Conservation (phyloP, 1,140 invertebrate species). For the Listronotus bonariensis region DNA sequence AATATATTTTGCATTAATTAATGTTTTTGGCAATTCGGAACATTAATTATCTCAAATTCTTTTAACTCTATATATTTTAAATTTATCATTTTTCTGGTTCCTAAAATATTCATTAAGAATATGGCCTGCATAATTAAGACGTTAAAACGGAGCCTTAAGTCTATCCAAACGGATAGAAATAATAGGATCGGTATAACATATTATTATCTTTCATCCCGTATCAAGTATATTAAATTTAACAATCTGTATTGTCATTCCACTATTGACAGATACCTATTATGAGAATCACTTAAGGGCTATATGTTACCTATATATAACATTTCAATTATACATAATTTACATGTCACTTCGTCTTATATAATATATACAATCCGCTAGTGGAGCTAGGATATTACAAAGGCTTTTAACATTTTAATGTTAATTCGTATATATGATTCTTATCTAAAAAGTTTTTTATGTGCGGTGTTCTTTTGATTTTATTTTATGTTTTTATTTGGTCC, state of each 20-base stretch:
- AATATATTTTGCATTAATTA: no score
- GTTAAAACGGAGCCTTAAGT: no score
- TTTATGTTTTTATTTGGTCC: not conserved
- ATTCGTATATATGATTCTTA: conserved; percentile 3
- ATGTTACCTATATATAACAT: conserved; percentile 4
- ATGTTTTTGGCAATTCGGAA: no score
- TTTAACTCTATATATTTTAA: no score
- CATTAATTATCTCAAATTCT: no score
- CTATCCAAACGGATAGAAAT: no score
- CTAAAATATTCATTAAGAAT: no score
- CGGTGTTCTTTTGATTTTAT: conserved; percentile 5
- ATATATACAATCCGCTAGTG: conserved; percentile 1
- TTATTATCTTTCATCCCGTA: no score
- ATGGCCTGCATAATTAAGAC: no score
- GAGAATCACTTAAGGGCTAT: conserved; percentile 8
- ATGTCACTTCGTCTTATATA: conserved; percentile 8
- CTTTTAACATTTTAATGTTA: conserved; percentile 20
- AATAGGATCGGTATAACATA: no score
- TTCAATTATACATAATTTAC: conserved; percentile 21
- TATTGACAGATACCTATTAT: conserved; percentile 21
- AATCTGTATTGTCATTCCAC: conserved; percentile 13
- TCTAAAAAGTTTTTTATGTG: conserved; percentile 1
- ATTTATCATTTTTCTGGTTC: no score
- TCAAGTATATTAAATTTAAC: conserved; percentile 2
- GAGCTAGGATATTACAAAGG: conserved; percentile 8